phyloP scores from a whole-genome alignment of 92 coral and sea anemone genomes.

The Phenganax subtilis region DNA sequence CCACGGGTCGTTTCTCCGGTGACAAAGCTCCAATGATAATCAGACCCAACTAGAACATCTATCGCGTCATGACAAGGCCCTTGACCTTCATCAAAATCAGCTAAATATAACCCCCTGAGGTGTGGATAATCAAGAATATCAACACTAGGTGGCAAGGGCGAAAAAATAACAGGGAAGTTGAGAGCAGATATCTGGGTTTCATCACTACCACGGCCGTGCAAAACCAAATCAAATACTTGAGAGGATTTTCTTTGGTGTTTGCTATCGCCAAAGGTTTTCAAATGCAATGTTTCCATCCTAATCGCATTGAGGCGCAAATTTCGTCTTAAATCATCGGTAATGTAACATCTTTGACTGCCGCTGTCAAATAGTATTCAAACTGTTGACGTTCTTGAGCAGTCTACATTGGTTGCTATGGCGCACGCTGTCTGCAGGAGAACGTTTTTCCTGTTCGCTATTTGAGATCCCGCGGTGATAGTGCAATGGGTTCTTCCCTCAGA shows the following conservation, averaged over 20 bases:
- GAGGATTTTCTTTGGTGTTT: slow-evolving; percentile 1
- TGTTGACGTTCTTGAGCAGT: background rate
- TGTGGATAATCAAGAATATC: slow-evolving; percentile 4
- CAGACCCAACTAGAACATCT: slow-evolving; percentile 2
- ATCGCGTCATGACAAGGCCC: background rate
- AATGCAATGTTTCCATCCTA: background rate
- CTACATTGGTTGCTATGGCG: background rate
- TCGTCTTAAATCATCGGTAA: slow-evolving; percentile 3
- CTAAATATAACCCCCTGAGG: background rate
- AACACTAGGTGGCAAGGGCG: slow-evolving; percentile 10
- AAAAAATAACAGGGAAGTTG: slow-evolving; percentile 3
- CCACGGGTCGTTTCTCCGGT: background rate
- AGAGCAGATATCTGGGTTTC: background rate
- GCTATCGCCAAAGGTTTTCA: background rate
- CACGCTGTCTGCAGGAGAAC: slow-evolving; percentile 9
- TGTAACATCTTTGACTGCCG: slow-evolving; percentile 7
- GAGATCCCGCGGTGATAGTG: slow-evolving; percentile 2
- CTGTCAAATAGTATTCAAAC: slow-evolving; percentile 7
- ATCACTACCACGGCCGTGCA: background rate
- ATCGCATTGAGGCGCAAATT: slow-evolving; percentile 8
- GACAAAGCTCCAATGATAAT: background rate
- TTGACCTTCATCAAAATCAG: slow-evolving; percentile 8
- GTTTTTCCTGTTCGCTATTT: slow-evolving; percentile 1
- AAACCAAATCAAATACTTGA: background rate
- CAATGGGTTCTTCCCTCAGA: background rate